A percentile compares a stretch with the other conserved stretches of the same genome.
phyloP scores from a whole-genome alignment of 2,113 vertebrate species.

The Gallinago media region DNA sequence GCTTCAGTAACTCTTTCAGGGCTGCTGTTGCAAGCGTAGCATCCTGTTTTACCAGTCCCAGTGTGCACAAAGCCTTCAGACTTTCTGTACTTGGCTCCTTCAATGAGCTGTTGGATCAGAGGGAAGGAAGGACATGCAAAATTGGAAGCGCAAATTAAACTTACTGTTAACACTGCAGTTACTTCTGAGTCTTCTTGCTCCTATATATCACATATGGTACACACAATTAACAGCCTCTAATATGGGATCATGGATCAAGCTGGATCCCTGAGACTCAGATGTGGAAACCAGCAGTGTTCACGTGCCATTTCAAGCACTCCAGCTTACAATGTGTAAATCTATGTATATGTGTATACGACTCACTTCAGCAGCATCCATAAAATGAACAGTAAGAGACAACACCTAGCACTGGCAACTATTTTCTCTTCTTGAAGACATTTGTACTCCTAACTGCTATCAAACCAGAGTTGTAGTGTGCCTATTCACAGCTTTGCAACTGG shows the following conservation, averaged over 20 bases:
- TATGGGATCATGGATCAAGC: background rate
- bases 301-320: background rate
- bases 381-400: background rate
- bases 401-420: background rate
- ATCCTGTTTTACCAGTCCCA: constrained; percentile 89
- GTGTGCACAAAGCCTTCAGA: constrained; percentile 88
- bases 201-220: background rate
- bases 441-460: background rate
- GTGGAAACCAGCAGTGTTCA: background rate
- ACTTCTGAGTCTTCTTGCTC: background rate
- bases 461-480: background rate
- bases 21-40: constrained; percentile 89
- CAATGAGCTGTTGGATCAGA: constrained; percentile 83
- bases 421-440: background rate
- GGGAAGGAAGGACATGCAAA: background rate
- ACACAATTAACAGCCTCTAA: background rate
- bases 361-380: background rate
- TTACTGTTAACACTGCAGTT: background rate
- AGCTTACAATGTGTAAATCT: background rate
- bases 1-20: constrained; percentile 90
- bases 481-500: background rate
- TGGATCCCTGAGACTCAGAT: background rate
- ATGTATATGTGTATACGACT: background rate
- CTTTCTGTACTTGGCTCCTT: constrained; percentile 90
- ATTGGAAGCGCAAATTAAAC: background rate